Evolutionary conservation across 1,140 invertebrate species (phyloP), one percentile per base, ranked within the genome.

Genomic region (Nephotettix cincticeps): DNA sequence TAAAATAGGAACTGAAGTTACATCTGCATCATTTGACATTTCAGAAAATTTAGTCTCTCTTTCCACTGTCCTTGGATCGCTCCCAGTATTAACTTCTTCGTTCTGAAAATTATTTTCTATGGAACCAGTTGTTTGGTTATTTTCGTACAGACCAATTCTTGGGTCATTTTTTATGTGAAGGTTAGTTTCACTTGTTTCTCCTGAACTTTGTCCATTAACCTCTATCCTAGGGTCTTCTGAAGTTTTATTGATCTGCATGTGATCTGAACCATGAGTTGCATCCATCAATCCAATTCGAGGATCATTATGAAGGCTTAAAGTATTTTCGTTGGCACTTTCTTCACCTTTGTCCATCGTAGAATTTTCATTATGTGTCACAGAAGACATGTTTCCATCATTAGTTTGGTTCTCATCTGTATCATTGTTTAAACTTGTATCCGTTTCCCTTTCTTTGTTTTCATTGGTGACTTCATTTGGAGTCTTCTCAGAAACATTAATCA

Each of bases 391-490:
- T 11, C 19, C 19, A n/a, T n/a, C 47, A 51, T 51, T 51, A 21
- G 14, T 51, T 21, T 51, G 14, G 14, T 4, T 51, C 14, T 51
- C 21, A 51, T 51, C n/a, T 19, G 4, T 17, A 51, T 19, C 3
- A 19, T 9, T 17, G 17, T 40, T 40, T 40, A 17, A 40, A 9
- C 36, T 21, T n/a, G 56, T 2, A 28, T 25, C 23, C 2, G 28
- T 29, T 61, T 61, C 56, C 9, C 56, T 61, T 61, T 61, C 56
- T 61, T 61, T 61, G 9, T 11, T 13, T 6, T 61, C 56, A 61
- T 27, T 51, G 14, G 4, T 36, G 32, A 14, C 4, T 36, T 36
- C 32, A 36, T 4, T 36, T 36, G 32, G 32, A 36, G 32, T 36
- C 4, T 36, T 36, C 32, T 36, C 32, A 36, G 32, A 14, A 36